phyloP scores from a whole-genome alignment of 1,140 invertebrate genomes.

The Hylaeus anthracinus region DNA sequence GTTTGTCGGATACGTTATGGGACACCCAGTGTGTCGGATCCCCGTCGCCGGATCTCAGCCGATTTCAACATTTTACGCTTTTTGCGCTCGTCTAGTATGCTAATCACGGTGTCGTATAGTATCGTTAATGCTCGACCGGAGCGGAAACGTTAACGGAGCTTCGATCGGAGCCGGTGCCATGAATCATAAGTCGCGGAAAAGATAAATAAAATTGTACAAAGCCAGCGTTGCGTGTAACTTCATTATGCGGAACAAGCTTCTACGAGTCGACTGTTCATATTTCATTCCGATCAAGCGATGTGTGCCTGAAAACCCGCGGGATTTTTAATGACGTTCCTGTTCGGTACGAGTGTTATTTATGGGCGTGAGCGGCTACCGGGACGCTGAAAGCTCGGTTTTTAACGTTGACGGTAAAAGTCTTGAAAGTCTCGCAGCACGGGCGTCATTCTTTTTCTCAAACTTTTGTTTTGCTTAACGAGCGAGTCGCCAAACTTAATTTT shows the following conservation, averaged over 20 bases:
- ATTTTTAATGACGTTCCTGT: conserved; percentile 34
- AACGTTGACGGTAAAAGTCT: not conserved
- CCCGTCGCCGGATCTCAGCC: conserved; percentile 1
- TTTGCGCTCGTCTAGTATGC: conserved; percentile 36
- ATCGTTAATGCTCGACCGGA: conserved; percentile 34
- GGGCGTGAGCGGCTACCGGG: conserved; percentile 23
- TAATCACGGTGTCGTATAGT: conserved; percentile 41
- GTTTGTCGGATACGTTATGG: not conserved
- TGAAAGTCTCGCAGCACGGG: no score
- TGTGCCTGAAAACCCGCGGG: conserved; percentile 26
- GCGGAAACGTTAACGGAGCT: conserved; percentile 39
- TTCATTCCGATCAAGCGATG: conserved; percentile 41
- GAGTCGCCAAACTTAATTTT: not conserved
- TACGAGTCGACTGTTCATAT: conserved; percentile 46
- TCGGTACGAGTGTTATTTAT: conserved; percentile 32
- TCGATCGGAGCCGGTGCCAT: conserved; percentile 24
- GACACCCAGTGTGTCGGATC: not conserved
- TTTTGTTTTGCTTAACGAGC: no score
- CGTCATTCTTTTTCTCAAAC: no score
- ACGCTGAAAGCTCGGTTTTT: conserved; percentile 27
- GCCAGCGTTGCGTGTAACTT: conserved; percentile 47
- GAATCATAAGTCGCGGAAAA: conserved; percentile 44
- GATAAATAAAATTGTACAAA: conserved; percentile 47
- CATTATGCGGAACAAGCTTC: conserved; percentile 43
- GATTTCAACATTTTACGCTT: conserved; percentile 21